Conservation (phyloP, 2,888 invertebrate species). For the Dioctria linearis region DNA sequence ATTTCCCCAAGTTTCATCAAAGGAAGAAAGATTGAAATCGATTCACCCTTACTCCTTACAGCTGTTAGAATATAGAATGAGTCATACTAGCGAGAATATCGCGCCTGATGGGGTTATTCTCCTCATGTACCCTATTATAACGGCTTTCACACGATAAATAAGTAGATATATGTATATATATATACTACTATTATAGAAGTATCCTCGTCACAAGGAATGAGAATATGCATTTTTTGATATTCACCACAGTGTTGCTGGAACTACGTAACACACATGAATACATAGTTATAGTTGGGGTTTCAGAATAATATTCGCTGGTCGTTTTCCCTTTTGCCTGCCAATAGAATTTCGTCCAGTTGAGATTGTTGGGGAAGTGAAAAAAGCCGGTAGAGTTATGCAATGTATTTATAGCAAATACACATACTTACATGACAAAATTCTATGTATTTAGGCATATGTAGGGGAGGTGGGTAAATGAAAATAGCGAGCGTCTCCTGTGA, state of each 20-base stretch:
- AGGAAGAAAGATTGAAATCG: conserved; percentile 39
- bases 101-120: conserved; percentile 51
- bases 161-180: background rate
- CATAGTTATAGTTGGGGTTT: conserved; percentile 5
- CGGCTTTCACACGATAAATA: background rate
- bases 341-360: background rate
- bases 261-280: too few species aligned
- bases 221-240: conserved; percentile 39
- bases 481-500: conserved; percentile 18
- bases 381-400: conserved; percentile 38
- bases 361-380: background rate
- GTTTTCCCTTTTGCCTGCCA: conserved; percentile 47
- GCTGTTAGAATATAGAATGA: conserved; percentile 18
- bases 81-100: conserved; percentile 52
- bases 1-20: background rate
- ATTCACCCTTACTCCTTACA: conserved; percentile 42
- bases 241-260: background rate
- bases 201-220: background rate
- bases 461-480: too few species aligned
- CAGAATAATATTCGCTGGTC: conserved; percentile 8
- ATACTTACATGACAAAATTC: background rate
- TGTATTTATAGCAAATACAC: background rate
- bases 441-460: too few species aligned
- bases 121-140: conserved; percentile 19
- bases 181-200: background rate